phyloP scores from a whole-genome alignment of 2,888 invertebrate genomes.

The Ormyrus nitidulus region DNA sequence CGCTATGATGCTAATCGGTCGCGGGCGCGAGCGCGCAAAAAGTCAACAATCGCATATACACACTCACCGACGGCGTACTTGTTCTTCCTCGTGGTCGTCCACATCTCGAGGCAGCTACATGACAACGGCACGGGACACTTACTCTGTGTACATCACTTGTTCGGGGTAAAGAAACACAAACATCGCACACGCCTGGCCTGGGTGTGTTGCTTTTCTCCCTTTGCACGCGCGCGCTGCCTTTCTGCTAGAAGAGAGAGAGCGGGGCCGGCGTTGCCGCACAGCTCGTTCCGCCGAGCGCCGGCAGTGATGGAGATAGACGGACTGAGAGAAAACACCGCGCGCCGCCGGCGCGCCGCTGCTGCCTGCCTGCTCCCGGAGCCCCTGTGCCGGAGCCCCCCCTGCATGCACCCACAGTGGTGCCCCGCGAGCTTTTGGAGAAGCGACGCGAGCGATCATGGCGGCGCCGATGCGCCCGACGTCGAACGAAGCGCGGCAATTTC shows the following conservation, averaged over 20 bases:
- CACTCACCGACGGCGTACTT: slow-evolving; percentile 86
- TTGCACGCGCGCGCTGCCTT: background rate
- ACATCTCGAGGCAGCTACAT: slow-evolving; percentile 77
- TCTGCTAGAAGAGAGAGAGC: background rate
- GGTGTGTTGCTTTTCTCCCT: background rate
- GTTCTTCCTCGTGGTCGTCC: slow-evolving; percentile 84
- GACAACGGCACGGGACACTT: slow-evolving; percentile 46
- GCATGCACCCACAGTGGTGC: background rate
- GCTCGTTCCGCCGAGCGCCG: slow-evolving; percentile 9
- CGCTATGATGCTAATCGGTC: no score
- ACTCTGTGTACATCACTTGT: background rate
- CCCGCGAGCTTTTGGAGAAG: background rate
- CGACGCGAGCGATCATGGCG: background rate
- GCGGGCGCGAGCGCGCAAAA: no score
- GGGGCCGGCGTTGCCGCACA: background rate
- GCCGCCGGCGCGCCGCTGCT: background rate
- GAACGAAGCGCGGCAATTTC: no score
- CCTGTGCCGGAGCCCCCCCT: background rate
- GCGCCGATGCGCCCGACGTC: background rate
- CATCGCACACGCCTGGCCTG: no score
- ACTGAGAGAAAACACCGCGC: background rate
- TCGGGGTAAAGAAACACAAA: no score
- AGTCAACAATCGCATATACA: background rate
- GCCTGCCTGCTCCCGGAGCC: background rate
- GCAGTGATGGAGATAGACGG: slow-evolving; percentile 18